A percentile compares a stretch with the other conserved stretches of the same genome.
Evolutionary conservation across 2,888 invertebrate genomes (phyloP).

Genomic region (Spilosoma lubricipeda): DNA sequence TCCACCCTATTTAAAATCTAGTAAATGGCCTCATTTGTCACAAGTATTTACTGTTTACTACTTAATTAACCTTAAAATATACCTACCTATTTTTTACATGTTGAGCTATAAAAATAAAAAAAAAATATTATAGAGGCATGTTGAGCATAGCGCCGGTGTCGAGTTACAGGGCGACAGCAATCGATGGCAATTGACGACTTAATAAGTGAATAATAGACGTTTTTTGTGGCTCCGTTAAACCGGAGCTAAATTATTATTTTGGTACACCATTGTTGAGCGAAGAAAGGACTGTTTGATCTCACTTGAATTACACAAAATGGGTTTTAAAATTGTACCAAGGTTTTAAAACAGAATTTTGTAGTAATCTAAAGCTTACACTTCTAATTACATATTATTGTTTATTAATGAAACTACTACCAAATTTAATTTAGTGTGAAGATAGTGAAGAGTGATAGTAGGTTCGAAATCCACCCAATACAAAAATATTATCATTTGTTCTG

Average conservation of each 20-base stretch:
- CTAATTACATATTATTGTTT: no score
- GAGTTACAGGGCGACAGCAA: constrained; percentile 62
- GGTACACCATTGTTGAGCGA: constrained; percentile 35
- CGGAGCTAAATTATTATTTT: constrained; percentile 41
- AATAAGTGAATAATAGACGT: constrained; percentile 57
- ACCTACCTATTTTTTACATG: background rate
- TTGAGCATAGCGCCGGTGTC: constrained; percentile 49
- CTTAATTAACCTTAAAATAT: background rate
- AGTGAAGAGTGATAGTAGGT: no score
- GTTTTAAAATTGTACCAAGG: background rate
- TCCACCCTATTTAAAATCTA: background rate
- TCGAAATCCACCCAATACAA: no score
- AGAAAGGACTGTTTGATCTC: constrained; percentile 46
- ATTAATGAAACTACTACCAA: background rate
- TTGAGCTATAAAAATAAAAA: background rate
- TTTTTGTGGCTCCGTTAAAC: constrained; percentile 47
- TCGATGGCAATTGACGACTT: constrained; percentile 75
- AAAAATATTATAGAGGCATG: constrained; percentile 17
- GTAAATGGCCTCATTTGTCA: background rate
- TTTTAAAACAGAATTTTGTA: background rate
- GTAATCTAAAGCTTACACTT: background rate
- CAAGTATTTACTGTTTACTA: background rate
- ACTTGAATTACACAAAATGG: constrained; percentile 52
- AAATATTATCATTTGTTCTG: no score
- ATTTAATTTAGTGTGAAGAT: no score